These are phyloP conservation scores for Myotis davidii DNA, from an alignment of 2,113 vertebrate genomes.

Conservation along the genomic window DNA sequence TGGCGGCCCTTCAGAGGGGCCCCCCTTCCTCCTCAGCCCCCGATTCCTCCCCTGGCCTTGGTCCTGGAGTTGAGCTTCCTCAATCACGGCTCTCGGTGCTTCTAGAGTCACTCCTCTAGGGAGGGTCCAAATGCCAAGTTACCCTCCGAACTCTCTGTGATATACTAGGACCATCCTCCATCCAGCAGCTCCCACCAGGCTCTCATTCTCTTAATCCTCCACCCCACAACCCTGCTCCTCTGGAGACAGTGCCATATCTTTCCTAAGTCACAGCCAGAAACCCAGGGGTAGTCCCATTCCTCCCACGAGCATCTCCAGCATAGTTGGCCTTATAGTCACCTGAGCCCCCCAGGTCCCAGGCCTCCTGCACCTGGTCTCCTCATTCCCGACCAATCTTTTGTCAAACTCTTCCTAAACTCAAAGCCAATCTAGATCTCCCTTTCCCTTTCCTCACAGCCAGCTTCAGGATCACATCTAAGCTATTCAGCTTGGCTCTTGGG, in stretches of 20 bases:
- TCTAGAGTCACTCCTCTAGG: neutral
- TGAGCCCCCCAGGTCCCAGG: neutral
- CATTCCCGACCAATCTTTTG: neutral
- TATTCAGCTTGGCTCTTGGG: neutral
- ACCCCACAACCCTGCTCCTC: neutral
- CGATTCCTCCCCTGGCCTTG: neutral
- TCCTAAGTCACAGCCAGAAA: neutral
- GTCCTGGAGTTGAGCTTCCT: neutral
- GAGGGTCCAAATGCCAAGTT: neutral
- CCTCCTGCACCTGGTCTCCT: neutral
- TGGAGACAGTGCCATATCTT: neutral
- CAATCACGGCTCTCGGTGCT: neutral
- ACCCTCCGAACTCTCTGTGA: neutral
- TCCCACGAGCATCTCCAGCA: neutral
- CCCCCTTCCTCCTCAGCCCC: neutral
- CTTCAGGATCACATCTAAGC: neutral
- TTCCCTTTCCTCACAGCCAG: no score
- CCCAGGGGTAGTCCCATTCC: rapidly evolving
- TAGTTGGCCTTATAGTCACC: neutral
- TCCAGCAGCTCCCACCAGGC: neutral
- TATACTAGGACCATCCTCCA: neutral
- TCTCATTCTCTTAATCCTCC: neutral
- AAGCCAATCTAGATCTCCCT: neutral
- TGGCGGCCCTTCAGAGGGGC: neutral
- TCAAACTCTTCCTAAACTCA: neutral